Conservation (phyloP, 2,797 vertebrate species). For the Anniella stebbinsi region DNA sequence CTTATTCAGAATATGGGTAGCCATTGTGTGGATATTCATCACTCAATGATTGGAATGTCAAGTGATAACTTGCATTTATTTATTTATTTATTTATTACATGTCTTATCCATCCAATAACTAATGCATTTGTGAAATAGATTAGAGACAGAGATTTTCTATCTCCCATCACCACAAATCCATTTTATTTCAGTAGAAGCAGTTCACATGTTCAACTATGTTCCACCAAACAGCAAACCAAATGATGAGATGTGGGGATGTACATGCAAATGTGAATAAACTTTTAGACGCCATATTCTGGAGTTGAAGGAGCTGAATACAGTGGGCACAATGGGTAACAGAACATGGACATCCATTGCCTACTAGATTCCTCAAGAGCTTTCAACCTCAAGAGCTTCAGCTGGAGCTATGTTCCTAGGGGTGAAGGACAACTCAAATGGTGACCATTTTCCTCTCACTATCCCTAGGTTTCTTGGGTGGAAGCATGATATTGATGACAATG, state of each 20-base stretch:
- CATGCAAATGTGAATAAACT: not conserved
- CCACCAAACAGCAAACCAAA: too few species aligned
- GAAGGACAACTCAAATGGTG: not conserved
- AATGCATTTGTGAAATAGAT: too few species aligned
- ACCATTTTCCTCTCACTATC: not conserved
- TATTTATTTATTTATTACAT: too few species aligned
- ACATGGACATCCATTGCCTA: not conserved
- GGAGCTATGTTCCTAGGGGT: not conserved
- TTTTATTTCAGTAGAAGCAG: too few species aligned
- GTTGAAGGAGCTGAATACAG: too few species aligned
- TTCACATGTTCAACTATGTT: too few species aligned
- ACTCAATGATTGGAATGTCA: not conserved
- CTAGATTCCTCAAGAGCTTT: not conserved
- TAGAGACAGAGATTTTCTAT: not conserved
- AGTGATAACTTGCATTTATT: not conserved
- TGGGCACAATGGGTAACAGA: not conserved
- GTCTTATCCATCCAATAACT: not conserved
- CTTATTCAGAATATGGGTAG: not conserved
- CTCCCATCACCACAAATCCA: not conserved
- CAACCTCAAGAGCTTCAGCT: not conserved
- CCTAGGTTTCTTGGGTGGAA: not conserved
- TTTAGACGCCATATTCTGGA: not conserved
- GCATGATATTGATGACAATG: not conserved
- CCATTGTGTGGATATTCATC: not conserved
- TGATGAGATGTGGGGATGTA: too few species aligned